Evolutionary conservation across 2,113 vertebrate genomes (phyloP).

Genomic region (Alosa alosa): DNA sequence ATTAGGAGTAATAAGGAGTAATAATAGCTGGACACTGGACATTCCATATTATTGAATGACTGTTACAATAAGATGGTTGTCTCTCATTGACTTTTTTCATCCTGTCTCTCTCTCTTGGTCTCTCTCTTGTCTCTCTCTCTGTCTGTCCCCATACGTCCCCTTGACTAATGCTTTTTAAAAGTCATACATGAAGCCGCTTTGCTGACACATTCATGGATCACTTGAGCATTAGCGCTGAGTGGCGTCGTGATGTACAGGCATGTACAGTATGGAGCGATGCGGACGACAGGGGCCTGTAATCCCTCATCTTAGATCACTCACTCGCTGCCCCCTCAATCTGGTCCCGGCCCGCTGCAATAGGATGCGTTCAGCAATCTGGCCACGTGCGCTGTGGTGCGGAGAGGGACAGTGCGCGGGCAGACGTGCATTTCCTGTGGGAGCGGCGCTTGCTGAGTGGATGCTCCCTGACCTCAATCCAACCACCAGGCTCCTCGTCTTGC

Average conservation of each 20-base stretch:
- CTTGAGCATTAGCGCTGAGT: background rate
- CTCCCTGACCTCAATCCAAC: background rate
- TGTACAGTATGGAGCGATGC: background rate
- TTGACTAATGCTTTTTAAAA: background rate
- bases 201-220: background rate
- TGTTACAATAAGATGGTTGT: background rate
- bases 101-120: background rate
- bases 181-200: background rate
- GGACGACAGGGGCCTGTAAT: background rate
- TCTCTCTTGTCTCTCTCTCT: background rate
- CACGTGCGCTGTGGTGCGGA: background rate
- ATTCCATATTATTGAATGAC: background rate
- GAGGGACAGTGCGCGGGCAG: background rate
- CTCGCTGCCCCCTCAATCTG: constrained; percentile 25
- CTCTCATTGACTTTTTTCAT: background rate
- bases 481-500: background rate
- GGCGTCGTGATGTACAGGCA: background rate
- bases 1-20: background rate
- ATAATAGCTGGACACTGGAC: background rate
- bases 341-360: background rate
- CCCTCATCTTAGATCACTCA: constrained; percentile 10
- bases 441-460: background rate
- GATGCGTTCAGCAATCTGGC: constrained; percentile 20
- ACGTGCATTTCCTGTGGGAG: constrained; percentile 4
- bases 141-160: background rate